These are phyloP conservation scores for Pseudopleuronectes americanus DNA, from an alignment of 2,797 vertebrate genomes.

Conservation along the genomic window DNA sequence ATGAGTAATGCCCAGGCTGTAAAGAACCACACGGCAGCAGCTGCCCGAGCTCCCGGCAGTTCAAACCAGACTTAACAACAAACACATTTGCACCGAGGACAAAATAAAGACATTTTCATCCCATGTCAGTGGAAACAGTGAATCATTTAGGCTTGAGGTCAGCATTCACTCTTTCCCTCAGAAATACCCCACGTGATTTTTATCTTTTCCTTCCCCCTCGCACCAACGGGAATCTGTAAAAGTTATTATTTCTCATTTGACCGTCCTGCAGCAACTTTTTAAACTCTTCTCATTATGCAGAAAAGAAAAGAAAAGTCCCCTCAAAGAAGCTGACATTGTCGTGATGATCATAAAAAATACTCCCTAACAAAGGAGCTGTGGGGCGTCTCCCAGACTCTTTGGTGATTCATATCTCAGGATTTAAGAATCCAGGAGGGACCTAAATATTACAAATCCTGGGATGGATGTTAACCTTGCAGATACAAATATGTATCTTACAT, in stretches of 20 bases:
- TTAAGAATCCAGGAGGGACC: not conserved
- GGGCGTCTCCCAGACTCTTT: conserved; percentile 18
- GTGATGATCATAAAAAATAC: conserved; percentile 21
- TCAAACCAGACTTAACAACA: conserved; percentile 46
- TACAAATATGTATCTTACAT: conserved; percentile 5
- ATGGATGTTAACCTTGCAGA: not conserved
- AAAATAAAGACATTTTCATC: conserved; percentile 43
- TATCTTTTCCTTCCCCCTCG: conserved; percentile 33
- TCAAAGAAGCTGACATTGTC: conserved; percentile 9
- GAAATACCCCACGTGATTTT: conserved; percentile 42
- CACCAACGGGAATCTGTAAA: conserved; percentile 25
- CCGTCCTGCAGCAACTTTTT: conserved; percentile 26
- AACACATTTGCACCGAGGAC: conserved; percentile 32
- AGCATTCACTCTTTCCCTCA: conserved; percentile 17
- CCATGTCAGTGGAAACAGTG: conserved; percentile 42
- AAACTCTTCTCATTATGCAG: conserved; percentile 37
- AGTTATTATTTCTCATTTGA: conserved; percentile 47
- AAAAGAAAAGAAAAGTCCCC: not conserved
- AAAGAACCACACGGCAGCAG: conserved; percentile 31
- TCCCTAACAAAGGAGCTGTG: conserved; percentile 5
- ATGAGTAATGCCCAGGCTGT: conserved; percentile 55
- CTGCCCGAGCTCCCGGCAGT: conserved; percentile 37
- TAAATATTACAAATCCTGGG: conserved; percentile 8
- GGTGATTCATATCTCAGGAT: not conserved
- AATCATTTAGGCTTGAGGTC: conserved; percentile 51